phyloP scores from a whole-genome alignment of 2,797 vertebrate species.

The Hyperoplus lanceolatus region DNA sequence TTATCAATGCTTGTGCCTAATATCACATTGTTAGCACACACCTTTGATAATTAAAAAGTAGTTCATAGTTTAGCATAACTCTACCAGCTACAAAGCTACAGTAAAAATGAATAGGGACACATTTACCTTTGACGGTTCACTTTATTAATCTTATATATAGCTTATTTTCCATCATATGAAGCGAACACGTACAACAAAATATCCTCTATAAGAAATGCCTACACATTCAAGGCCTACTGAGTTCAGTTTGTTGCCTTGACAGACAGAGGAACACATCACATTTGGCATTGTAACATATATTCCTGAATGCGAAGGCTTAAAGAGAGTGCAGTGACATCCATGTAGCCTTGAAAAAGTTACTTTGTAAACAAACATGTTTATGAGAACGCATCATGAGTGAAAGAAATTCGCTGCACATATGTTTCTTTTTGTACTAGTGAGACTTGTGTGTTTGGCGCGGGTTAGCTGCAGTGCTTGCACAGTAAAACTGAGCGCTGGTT shows the following conservation, averaged over 20 bases:
- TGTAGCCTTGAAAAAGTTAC: constrained; percentile 66
- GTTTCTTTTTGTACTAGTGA: constrained; percentile 43
- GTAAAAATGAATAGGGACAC: constrained; percentile 30
- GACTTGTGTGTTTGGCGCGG: constrained; percentile 45
- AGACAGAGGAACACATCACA: constrained; percentile 45
- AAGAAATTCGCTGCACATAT: constrained; percentile 53
- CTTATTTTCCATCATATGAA: constrained; percentile 81
- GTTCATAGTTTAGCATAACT: neutral
- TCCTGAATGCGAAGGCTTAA: constrained; percentile 70
- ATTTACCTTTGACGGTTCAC: constrained; percentile 45
- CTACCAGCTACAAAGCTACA: neutral
- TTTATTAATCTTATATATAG: constrained; percentile 84
- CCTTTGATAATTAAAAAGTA: too few species aligned
- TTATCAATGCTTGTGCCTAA: constrained; percentile 29
- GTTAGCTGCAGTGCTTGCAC: constrained; percentile 59
- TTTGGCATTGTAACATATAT: constrained; percentile 43
- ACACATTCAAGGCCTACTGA: constrained; percentile 61
- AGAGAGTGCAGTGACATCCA: constrained; percentile 63
- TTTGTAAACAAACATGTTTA: constrained; percentile 78
- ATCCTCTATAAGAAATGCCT: constrained; percentile 41
- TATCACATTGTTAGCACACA: constrained; percentile 24
- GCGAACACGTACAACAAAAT: constrained; percentile 52
- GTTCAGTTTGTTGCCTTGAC: constrained; percentile 46
- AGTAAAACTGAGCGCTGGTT: constrained; percentile 56
- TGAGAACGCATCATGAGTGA: constrained; percentile 57